Evolutionary conservation across 2,113 vertebrate genomes (phyloP).

Genomic region (human): DNA sequence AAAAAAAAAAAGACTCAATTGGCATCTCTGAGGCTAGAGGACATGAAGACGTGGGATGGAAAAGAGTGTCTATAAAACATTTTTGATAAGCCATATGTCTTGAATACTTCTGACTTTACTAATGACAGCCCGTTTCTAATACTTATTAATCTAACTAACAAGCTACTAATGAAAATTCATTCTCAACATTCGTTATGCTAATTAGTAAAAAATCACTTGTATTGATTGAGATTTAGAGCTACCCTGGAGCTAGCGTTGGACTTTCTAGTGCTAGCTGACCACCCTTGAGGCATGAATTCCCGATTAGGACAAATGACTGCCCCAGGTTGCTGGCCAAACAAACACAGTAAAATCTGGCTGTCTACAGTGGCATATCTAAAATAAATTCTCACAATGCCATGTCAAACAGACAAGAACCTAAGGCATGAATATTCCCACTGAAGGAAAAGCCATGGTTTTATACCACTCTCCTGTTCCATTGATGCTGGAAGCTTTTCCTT

Average conservation of each 20-base stretch:
- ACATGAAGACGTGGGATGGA: neutral
- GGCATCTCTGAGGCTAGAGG: neutral
- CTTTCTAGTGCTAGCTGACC: neutral
- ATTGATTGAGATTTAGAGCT: slow-evolving; percentile 12
- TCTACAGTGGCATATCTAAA: neutral
- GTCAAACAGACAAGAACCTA: neutral
- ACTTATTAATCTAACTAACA: slow-evolving; percentile 8
- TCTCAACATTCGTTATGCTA: slow-evolving; percentile 44
- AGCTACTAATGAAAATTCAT: slow-evolving; percentile 55
- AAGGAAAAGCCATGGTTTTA: neutral
- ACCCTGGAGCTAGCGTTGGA: neutral
- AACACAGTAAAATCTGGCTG: neutral
- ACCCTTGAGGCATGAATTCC: neutral
- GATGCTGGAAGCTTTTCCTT: neutral
- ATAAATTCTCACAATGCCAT: neutral
- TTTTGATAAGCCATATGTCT: neutral
- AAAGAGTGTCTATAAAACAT: neutral
- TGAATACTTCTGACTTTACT: slow-evolving; percentile 36
- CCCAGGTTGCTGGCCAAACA: neutral
- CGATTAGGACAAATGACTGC: neutral
- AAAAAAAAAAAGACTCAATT: no score
- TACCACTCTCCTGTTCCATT: neutral
- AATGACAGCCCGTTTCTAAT: neutral
- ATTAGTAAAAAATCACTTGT: slow-evolving; percentile 11
- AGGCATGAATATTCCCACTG: neutral